Percentiles rank a stretch among this genome's conserved stretches.
Evolutionary conservation across 2,888 invertebrate genomes (phyloP).

Genomic region (Falcaria lacertinaria): DNA sequence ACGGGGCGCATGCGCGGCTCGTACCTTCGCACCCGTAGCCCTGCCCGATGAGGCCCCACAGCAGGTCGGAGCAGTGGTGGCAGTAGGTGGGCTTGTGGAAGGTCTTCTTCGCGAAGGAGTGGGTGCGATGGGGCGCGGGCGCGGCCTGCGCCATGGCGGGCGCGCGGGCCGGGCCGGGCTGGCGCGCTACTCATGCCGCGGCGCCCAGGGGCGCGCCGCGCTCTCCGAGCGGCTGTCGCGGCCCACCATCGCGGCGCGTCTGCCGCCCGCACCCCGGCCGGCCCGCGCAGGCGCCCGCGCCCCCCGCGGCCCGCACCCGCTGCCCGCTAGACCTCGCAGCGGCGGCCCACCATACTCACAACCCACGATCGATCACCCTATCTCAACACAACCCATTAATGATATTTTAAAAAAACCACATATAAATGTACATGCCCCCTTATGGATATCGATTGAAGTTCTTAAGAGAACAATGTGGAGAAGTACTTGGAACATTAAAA

Average conservation of each 20-base stretch:
- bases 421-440: no score
- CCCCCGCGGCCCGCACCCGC: slow-evolving; percentile 23
- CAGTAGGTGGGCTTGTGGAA: slow-evolving; percentile 99
- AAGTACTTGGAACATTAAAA: no score
- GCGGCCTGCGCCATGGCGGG: slow-evolving; percentile 80
- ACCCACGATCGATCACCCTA: slow-evolving; percentile 46
- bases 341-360: slow-evolving; percentile 5
- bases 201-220: slow-evolving; percentile 80
- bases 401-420: neutral
- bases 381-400: slow-evolving; percentile 13
- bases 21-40: slow-evolving; percentile 99
- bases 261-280: slow-evolving; percentile 60
- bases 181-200: slow-evolving; percentile 78
- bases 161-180: slow-evolving; percentile 76
- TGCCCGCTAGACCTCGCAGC: slow-evolving; percentile 19
- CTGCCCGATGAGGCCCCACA: slow-evolving; percentile 99
- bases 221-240: slow-evolving; percentile 79
- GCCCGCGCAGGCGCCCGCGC: slow-evolving; percentile 35
- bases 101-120: slow-evolving; percentile 99
- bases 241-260: slow-evolving; percentile 79
- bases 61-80: slow-evolving; percentile 99
- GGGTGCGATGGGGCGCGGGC: slow-evolving; percentile 84
- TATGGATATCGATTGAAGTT: no score
- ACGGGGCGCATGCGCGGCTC: slow-evolving; percentile 72
- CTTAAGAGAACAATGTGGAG: no score